Conservation (phyloP, 2,113 vertebrate genomes). For the Eretmochelys imbricata region DNA sequence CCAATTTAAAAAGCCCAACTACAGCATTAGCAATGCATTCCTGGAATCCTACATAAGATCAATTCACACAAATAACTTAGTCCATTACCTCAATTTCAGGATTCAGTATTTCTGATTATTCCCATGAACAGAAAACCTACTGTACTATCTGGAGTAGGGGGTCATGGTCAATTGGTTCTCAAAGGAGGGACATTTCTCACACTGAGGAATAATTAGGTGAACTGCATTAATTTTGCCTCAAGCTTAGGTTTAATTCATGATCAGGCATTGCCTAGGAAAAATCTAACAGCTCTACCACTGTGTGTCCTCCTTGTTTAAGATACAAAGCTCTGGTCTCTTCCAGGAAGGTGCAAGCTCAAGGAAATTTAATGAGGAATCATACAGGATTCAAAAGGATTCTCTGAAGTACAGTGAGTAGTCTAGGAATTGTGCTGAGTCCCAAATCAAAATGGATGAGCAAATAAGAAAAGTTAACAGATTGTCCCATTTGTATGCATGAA, state of each 20-base stretch:
- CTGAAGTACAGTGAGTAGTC: neutral
- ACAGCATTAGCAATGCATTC: neutral
- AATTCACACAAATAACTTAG: neutral
- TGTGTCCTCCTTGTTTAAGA: neutral
- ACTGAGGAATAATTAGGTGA: neutral
- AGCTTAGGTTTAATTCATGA: neutral
- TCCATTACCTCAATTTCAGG: neutral
- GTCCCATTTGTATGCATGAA: neutral
- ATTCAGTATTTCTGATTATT: neutral
- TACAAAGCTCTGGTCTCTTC: constrained; percentile 9
- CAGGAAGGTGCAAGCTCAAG: neutral
- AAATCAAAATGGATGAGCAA: neutral
- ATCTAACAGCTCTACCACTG: neutral
- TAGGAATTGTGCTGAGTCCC: neutral
- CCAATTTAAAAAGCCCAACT: neutral
- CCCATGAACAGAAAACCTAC: neutral
- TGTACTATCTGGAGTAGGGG: neutral
- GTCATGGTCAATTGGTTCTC: neutral
- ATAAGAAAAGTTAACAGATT: neutral
- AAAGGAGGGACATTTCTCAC: neutral
- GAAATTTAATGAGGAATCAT: constrained; percentile 1
- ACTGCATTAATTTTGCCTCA: neutral
- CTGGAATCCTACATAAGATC: neutral
- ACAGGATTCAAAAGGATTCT: neutral
- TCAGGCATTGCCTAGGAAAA: neutral